Evolutionary conservation across 2,797 vertebrate genomes (phyloP).

Genomic region (Chelon auratus): DNA sequence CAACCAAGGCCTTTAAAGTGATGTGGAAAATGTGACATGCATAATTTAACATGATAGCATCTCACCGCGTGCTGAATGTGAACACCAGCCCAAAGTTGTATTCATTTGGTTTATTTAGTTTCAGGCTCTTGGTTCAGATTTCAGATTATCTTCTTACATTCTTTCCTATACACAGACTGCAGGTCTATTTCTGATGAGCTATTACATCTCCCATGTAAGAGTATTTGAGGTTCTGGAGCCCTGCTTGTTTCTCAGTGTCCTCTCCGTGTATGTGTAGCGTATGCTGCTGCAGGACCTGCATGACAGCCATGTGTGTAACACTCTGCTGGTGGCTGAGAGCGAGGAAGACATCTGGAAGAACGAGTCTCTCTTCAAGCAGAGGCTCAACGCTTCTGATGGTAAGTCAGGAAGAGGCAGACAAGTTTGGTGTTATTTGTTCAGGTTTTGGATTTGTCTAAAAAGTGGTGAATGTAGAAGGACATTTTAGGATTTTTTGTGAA

Average conservation of each 20-base stretch:
- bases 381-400: conserved; percentile 90
- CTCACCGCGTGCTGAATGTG: neutral
- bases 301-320: conserved; percentile 95
- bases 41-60: neutral
- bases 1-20: neutral
- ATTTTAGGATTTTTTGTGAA: neutral
- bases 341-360: conserved; percentile 99
- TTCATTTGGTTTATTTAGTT: neutral
- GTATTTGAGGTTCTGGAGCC: neutral
- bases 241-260: neutral
- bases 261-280: conserved; percentile 76
- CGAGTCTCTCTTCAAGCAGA: conserved; percentile 90
- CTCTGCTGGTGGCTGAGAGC: conserved; percentile 96
- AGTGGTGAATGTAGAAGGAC: too few relatives aligned
- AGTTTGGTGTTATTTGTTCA: neutral
- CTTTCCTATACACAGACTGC: neutral
- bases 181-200: neutral
- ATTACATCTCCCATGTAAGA: neutral
- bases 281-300: conserved; percentile 97
- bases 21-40: neutral
- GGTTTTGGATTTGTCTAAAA: too few relatives aligned
- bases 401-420: neutral
- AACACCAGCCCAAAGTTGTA: neutral
- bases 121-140: too few relatives aligned
- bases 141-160: neutral